A percentile compares a stretch with the other conserved stretches of the same genome.
phyloP scores from a whole-genome alignment of 2,113 vertebrate genomes.

The Setophaga petechia region DNA sequence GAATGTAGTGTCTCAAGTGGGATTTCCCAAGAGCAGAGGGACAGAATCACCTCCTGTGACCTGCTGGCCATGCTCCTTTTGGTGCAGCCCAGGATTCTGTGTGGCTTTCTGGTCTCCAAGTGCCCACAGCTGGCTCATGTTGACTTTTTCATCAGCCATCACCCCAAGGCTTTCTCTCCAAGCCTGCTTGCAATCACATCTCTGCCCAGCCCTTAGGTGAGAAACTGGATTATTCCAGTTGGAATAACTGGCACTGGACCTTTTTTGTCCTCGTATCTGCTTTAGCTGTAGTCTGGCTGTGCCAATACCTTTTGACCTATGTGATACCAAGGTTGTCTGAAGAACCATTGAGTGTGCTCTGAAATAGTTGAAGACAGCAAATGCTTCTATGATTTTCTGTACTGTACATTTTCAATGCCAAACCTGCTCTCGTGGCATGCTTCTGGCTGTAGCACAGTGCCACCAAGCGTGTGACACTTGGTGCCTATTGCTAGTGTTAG shows the following conservation, averaged over 20 bases:
- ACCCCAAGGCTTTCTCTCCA: not conserved
- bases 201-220: not conserved
- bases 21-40: not conserved
- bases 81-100: rapidly evolving
- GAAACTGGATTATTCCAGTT: not conserved
- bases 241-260: not conserved
- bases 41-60: not conserved
- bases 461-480: not conserved
- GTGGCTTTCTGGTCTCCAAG: not conserved
- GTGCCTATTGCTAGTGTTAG: rapidly evolving
- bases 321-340: not conserved
- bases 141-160: not conserved
- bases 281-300: not conserved
- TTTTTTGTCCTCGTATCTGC: not conserved
- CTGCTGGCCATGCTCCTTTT: not conserved
- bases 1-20: not conserved
- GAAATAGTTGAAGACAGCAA: not conserved
- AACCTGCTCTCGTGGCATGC: not conserved
- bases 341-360: not conserved
- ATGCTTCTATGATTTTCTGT: not conserved
- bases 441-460: conserved; percentile 13
- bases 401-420: rapidly evolving
- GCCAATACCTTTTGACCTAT: not conserved
- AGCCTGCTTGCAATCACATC: not conserved
- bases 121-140: rapidly evolving